Evolutionary conservation across 2,113 vertebrate genomes (phyloP).

Genomic region (Pseudopodoces humilis): DNA sequence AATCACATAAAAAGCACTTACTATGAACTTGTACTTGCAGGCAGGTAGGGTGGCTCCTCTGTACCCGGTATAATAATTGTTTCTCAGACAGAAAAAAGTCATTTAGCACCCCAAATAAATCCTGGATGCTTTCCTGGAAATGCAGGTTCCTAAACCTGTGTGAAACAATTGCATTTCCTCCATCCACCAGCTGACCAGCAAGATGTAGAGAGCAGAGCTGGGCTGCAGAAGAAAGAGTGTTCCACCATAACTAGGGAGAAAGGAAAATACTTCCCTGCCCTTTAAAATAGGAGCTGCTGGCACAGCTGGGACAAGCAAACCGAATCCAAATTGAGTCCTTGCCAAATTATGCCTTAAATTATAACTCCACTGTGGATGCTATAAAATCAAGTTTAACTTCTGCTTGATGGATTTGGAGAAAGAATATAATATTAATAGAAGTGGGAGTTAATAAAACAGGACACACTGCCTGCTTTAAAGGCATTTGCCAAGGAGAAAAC

Average conservation of each 20-base stretch:
- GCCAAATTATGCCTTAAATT: slow-evolving; percentile 66
- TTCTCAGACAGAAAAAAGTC: background rate
- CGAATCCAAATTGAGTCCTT: slow-evolving; percentile 11
- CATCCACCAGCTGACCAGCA: background rate
- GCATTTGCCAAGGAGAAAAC: slow-evolving; percentile 26
- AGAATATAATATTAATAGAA: slow-evolving; percentile 59
- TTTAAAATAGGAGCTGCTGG: slow-evolving; percentile 60
- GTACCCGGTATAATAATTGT: background rate
- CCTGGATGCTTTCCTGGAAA: background rate
- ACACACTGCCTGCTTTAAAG: slow-evolving; percentile 31
- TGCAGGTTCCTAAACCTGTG: background rate
- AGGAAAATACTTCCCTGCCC: slow-evolving; percentile 53
- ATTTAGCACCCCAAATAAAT: background rate
- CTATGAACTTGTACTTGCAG: background rate
- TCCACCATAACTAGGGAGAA: slow-evolving; percentile 21
- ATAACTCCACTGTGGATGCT: slow-evolving; percentile 54
- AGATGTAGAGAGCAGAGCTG: background rate
- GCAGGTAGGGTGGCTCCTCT: background rate
- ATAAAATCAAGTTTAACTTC: slow-evolving; percentile 66
- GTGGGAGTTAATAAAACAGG: slow-evolving; percentile 59
- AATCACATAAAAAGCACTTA: rapidly evolving
- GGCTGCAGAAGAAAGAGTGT: slow-evolving; percentile 11
- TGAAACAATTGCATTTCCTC: background rate
- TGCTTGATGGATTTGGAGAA: slow-evolving; percentile 59
- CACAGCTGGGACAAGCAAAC: background rate